Evolutionary conservation across 2,797 vertebrate genomes (phyloP), one percentile per base, ranked within the genome.

Genomic region (Notolabrus celidotus): DNA sequence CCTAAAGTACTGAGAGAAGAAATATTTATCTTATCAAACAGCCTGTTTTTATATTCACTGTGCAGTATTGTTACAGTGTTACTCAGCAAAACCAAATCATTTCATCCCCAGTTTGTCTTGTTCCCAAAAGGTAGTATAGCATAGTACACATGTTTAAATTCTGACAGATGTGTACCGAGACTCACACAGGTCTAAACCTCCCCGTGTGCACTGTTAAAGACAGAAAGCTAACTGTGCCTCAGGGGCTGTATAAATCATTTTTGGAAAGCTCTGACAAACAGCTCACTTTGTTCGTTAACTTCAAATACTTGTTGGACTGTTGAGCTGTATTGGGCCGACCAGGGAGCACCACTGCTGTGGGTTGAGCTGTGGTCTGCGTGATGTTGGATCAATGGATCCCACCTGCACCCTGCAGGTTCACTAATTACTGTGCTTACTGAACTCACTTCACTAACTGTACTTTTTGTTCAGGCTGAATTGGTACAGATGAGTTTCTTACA

Each of bases 201-300:
- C 17, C 1, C 38, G 23, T 70, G 34, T 33, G 33, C 8, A 16
- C 42, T 25, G 17, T 23, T 29, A 45, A 36, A 62, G 51, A 43
- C 34, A 11, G 19, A 58, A 54, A 49, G 17, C 36, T 39, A 61
- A 71, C 58, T 36, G 31, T 17, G 43, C 43, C 60, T 79, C 54
- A 29, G 50, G 61, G 53, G 54, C 7, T 71, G 19, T 41, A 68
- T 69, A 62, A 68, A 71, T 67, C 41, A 67, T 63, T 39, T 65
- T 16, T 49, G 15, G 49, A 41, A 19, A 27, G 20, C 34, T 52
- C 54, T 59, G 53, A 77, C 52, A 70, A 43, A 43, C 29, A 59
- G 58, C 31, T 14, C 42, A 55, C 29, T 53, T 43, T 47, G 16
- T 36, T 62, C 15, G 15, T 12, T 9, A 46, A 51, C 22, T 66